Base-by-base conservation (phyloP, 2,797 vertebrate species). In the Mastacembelus armatus region DNA sequence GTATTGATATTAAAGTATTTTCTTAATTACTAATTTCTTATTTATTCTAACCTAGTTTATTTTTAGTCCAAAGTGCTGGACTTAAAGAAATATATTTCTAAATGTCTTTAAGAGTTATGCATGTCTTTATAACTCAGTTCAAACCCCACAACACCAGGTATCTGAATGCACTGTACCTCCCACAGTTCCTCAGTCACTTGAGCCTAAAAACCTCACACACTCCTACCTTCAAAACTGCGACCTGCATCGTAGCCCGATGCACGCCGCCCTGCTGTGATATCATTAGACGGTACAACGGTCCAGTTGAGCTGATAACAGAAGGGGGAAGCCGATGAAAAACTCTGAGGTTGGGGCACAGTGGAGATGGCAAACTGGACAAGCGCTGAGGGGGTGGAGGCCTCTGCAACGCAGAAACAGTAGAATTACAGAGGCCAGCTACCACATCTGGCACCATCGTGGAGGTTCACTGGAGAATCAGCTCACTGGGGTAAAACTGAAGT, bases 1-100 rank as follows among this genome's bases (percentile, higher is more conserved):
- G 69, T 78, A 84, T 76, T 83, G 61, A 86, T 81, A 83, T 85
- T 70, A 81, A 91, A 91, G 68, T 90, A 92, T 91, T 92, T 91
- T 91, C 87, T 86, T 91, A 88, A 86, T 59, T 67, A 54, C 77
- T 84, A 66, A 87, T 83, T 91, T 90, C 81, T 72, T 90, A 92
- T 86, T 91, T 85, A 88, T 89, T 91, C 71, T 82, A 86, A 81
- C 74, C 57, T 63, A 84, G 84, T 82, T 89, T 82, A 81, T 74
- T 88, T 77, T 81, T 71, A 45, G 80, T 80, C 86, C 81, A 45
- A 76, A 73, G 74, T 61, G 59, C 66, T 81, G 78, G 81, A 80
- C 78, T 73, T 63, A 71, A 32, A 77, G 63, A 80, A 42, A 63
- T 88, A 84, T 88, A 85, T 90, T 87, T 90, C 60, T 85, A 85